These are phyloP conservation scores for Pogonophryne albipinna DNA, from an alignment of 2,797 vertebrate species.

Conservation along the genomic window DNA sequence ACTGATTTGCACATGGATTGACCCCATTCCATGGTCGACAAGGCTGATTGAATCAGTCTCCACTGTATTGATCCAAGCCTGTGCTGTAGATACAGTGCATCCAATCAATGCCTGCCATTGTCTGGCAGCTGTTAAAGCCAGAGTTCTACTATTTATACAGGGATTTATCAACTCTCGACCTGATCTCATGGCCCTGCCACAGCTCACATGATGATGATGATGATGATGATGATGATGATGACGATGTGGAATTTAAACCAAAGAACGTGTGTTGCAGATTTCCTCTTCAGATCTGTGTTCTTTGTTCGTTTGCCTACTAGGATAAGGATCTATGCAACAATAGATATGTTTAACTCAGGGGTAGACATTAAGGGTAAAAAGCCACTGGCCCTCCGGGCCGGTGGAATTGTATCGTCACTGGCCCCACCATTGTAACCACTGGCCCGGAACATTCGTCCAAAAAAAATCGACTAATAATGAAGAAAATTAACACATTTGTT, in stretches of 20 bases:
- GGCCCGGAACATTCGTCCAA: too few species aligned
- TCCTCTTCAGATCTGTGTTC: background rate
- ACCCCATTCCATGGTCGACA: background rate
- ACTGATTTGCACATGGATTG: constrained; percentile 21
- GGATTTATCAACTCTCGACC: constrained; percentile 59
- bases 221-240: constrained; percentile 23
- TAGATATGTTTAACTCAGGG: background rate
- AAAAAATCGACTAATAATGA: too few species aligned
- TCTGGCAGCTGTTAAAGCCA: constrained; percentile 41
- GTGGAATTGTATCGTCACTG: too few species aligned
- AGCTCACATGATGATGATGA: constrained; percentile 11
- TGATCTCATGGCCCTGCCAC: constrained; percentile 11
- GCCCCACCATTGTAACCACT: too few species aligned
- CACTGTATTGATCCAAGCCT: constrained; percentile 53
- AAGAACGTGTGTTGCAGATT: constrained; percentile 18
- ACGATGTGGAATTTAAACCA: constrained; percentile 31
- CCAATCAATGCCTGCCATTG: constrained; percentile 54
- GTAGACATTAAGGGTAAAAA: too few species aligned
- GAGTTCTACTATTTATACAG: constrained; percentile 51
- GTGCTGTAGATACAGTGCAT: constrained; percentile 38
- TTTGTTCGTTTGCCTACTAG: background rate
- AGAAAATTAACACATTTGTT: too few species aligned
- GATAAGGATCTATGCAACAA: background rate
- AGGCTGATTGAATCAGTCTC: constrained; percentile 45
- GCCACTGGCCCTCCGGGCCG: too few species aligned